phyloP scores from a whole-genome alignment of 2,888 invertebrate species.

The Busseola fusca region DNA sequence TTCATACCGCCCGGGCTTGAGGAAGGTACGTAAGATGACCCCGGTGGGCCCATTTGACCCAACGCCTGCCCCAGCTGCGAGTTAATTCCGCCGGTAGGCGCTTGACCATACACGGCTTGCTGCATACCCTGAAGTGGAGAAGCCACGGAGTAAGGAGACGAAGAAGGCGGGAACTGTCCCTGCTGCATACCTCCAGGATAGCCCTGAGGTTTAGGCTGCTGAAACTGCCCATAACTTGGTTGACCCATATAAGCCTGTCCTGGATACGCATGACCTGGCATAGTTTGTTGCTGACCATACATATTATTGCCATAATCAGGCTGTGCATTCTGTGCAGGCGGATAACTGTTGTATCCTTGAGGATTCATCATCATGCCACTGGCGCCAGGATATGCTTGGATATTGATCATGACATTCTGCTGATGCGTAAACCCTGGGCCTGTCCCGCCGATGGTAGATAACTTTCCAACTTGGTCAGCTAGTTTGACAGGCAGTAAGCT shows the following conservation, averaged over 20 bases:
- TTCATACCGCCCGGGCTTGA: constrained; percentile 81
- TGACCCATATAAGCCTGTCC: constrained; percentile 76
- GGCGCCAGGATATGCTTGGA: constrained; percentile 90
- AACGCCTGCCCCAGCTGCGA: constrained; percentile 68
- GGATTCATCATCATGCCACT: constrained; percentile 84
- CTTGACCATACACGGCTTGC: constrained; percentile 82
- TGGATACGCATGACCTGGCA: constrained; percentile 76
- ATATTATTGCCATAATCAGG: constrained; percentile 79
- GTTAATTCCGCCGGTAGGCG: constrained; percentile 63
- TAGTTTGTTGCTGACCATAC: constrained; percentile 80
- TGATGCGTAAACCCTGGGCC: constrained; percentile 87
- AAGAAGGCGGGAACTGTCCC: constrained; percentile 73
- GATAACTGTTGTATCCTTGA: constrained; percentile 82
- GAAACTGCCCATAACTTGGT: constrained; percentile 76
- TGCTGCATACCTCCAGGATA: constrained; percentile 74
- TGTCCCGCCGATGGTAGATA: constrained; percentile 75
- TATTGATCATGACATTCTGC: constrained; percentile 91
- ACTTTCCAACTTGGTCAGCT: constrained; percentile 85
- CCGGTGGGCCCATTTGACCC: constrained; percentile 73
- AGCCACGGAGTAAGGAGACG: constrained; percentile 75
- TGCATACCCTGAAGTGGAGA: constrained; percentile 86
- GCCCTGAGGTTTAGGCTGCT: constrained; percentile 71
- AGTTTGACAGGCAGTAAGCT: constrained; percentile 84
- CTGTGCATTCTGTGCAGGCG: constrained; percentile 80
- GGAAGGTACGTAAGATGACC: constrained; percentile 69